phyloP scores from a whole-genome alignment of 2,113 vertebrate species.

The Galeopterus variegatus region DNA sequence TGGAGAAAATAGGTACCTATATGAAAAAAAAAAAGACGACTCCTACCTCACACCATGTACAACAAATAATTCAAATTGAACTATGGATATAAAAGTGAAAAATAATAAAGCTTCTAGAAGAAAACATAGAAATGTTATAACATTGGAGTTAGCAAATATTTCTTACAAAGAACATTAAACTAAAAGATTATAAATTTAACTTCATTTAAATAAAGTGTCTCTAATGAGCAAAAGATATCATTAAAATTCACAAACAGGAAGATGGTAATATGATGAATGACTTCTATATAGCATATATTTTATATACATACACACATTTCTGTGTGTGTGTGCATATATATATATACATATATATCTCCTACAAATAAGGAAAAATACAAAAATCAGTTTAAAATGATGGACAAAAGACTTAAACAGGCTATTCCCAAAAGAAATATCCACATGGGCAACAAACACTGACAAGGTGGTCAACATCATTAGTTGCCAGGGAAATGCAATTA shows the following conservation, averaged over 20 bases:
- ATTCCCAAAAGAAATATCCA: neutral
- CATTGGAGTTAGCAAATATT: neutral
- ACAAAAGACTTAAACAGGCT: neutral
- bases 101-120: neutral
- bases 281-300: neutral
- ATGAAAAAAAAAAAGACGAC: neutral
- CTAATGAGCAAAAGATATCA: neutral
- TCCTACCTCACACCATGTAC: neutral
- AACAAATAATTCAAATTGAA: slow-evolving; percentile 8
- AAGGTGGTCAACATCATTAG: neutral
- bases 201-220: slow-evolving; percentile 12
- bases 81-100: neutral
- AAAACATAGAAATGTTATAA: neutral
- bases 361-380: neutral
- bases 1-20: neutral
- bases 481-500: neutral
- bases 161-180: neutral
- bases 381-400: neutral
- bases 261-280: neutral
- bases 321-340: neutral
- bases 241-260: neutral
- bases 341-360: neutral
- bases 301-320: neutral
- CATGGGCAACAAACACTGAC: neutral
- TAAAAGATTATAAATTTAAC: neutral